These are phyloP conservation scores for Allacma fusca DNA, from an alignment of 2,888 invertebrate genomes.

Conservation along the genomic window DNA sequence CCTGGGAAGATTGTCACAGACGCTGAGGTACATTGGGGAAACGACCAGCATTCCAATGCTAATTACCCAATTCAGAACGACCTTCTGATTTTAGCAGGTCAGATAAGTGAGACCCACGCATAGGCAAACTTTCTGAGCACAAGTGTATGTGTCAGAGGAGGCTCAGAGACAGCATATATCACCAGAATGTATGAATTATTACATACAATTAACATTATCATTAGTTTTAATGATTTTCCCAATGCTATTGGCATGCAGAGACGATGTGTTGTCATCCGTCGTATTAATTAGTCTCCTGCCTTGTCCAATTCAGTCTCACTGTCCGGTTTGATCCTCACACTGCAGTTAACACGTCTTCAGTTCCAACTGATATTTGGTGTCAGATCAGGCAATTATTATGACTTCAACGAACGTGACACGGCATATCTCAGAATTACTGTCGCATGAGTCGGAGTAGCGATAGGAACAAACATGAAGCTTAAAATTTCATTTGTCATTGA, in stretches of 20 bases:
- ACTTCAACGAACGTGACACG: too few relatives aligned
- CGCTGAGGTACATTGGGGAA: not conserved
- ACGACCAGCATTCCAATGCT: not conserved
- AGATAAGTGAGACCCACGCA: constrained; percentile 17
- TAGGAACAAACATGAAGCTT: too few relatives aligned
- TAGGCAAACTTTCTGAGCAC: not conserved
- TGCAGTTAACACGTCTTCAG: not conserved
- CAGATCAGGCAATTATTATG: not conserved
- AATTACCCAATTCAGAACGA: constrained; percentile 20
- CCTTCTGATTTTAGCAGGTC: constrained; percentile 32
- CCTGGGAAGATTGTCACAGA: not conserved
- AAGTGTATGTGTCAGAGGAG: not conserved
- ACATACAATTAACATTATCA: constrained; percentile 5
- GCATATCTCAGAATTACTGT: too few relatives aligned
- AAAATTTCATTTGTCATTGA: too few relatives aligned
- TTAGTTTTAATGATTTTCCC: not conserved
- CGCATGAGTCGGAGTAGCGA: too few relatives aligned
- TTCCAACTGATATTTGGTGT: not conserved
- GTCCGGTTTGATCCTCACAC: not conserved
- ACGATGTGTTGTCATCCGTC: constrained; percentile 11
- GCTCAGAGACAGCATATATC: not conserved
- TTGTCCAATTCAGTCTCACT: not conserved
- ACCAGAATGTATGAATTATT: constrained; percentile 16
- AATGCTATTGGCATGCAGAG: constrained; percentile 13
- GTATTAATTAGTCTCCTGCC: constrained; percentile 5